phyloP scores from a whole-genome alignment of 2,113 vertebrate species.

The Fregata magnificens region DNA sequence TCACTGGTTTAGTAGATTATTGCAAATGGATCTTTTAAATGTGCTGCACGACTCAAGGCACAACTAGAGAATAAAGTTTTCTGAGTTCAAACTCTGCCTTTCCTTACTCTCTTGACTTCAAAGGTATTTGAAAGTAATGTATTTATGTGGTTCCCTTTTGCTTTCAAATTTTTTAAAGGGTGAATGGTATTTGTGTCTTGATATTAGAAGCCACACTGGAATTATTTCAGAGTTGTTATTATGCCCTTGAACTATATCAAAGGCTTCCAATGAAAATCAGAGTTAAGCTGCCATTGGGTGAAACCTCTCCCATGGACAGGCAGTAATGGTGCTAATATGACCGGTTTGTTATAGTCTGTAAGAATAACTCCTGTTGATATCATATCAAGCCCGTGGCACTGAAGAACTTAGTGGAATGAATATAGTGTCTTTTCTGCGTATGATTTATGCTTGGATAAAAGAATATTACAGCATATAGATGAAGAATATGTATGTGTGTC shows the following conservation, averaged over 20 bases:
- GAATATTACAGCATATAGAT: background rate
- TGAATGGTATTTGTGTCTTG: slow-evolving; percentile 32
- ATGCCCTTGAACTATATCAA: slow-evolving; percentile 29
- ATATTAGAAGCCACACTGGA: background rate
- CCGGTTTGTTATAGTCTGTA: background rate
- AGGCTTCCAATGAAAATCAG: slow-evolving; percentile 8
- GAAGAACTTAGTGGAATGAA: background rate
- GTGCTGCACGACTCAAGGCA: slow-evolving; percentile 54
- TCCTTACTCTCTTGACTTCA: slow-evolving; percentile 48
- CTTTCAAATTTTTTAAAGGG: slow-evolving; percentile 13
- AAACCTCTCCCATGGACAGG: background rate
- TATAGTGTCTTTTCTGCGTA: background rate
- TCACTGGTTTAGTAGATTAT: slow-evolving; percentile 59
- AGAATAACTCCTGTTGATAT: background rate
- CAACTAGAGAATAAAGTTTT: slow-evolving; percentile 27
- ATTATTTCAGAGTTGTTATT: slow-evolving; percentile 10
- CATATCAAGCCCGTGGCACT: background rate
- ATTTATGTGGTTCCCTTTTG: background rate
- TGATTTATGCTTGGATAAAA: background rate
- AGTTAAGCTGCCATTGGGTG: background rate
- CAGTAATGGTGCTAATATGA: background rate
- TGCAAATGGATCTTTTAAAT: slow-evolving; percentile 58
- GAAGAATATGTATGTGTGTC: background rate
- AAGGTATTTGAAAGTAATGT: slow-evolving; percentile 20
- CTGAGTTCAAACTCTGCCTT: slow-evolving; percentile 30